phyloP scores from a whole-genome alignment of 2,888 invertebrate species.

The Polyommatus icarus region DNA sequence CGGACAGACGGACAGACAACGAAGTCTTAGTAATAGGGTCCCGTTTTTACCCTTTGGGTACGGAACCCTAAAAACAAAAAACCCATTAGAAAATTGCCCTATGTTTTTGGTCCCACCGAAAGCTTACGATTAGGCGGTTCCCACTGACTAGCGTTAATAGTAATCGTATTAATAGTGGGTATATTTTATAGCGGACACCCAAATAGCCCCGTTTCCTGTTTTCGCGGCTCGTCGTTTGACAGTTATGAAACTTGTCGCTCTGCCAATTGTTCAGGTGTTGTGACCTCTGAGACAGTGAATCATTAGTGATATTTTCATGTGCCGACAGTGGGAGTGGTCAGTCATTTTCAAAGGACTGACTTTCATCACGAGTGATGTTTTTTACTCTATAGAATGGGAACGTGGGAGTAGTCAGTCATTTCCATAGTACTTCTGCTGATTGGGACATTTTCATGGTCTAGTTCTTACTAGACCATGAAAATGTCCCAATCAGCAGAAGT shows the following conservation, averaged over 20 bases:
- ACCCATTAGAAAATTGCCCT: background rate
- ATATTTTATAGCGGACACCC: constrained; percentile 50
- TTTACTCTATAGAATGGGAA: background rate
- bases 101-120: background rate
- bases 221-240: constrained; percentile 55
- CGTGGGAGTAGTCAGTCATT: background rate
- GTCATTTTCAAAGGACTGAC: background rate
- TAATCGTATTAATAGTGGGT: constrained; percentile 33
- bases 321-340: constrained; percentile 24
- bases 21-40: too few species aligned
- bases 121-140: background rate
- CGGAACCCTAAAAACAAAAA: background rate
- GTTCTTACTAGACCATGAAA: too few species aligned
- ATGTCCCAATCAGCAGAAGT: background rate
- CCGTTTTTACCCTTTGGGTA: too few species aligned
- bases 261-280: constrained; percentile 74
- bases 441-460: too few species aligned
- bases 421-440: background rate
- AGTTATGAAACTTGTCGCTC: constrained; percentile 72
- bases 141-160: constrained; percentile 31
- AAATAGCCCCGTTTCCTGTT: constrained; percentile 75
- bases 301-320: constrained; percentile 42
- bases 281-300: constrained; percentile 59
- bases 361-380: background rate
- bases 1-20: too few species aligned